Evolutionary conservation across 2,888 invertebrate genomes (phyloP).

Genomic region (Halictus quadricinctus): DNA sequence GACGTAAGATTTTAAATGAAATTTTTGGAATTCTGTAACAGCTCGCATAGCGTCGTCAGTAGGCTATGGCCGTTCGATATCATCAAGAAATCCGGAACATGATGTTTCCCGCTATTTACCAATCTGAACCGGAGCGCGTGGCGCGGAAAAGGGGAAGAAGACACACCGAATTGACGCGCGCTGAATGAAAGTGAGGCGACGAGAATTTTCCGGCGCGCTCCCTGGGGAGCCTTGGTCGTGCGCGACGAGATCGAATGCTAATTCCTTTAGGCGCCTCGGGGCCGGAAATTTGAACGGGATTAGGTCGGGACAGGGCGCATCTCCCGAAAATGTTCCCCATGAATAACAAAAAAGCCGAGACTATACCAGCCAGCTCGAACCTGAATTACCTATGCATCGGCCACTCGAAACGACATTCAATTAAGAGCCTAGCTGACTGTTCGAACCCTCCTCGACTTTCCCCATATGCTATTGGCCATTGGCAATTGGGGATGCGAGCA

Average conservation of each 20-base stretch:
- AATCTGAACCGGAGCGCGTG: background rate
- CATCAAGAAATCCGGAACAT: background rate
- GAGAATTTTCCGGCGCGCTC: slow-evolving; percentile 63
- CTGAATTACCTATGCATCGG: slow-evolving; percentile 62
- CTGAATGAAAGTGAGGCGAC: slow-evolving; percentile 36
- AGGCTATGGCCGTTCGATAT: background rate
- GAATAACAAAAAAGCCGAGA: slow-evolving; percentile 73
- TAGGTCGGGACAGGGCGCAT: slow-evolving; percentile 63
- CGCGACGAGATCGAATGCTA: slow-evolving; percentile 76
- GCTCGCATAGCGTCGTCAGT: background rate
- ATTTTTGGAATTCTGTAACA: background rate
- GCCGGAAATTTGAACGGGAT: slow-evolving; percentile 76
- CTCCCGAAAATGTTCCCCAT: slow-evolving; percentile 68
- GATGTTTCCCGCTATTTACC: background rate
- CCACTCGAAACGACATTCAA: slow-evolving; percentile 60
- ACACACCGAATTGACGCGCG: slow-evolving; percentile 14
- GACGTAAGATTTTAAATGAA: background rate
- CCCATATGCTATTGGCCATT: background rate
- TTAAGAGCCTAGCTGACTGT: slow-evolving; percentile 45
- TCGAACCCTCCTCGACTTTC: slow-evolving; percentile 10
- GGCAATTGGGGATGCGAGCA: background rate
- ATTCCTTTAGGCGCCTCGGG: slow-evolving; percentile 76
- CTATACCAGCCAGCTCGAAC: slow-evolving; percentile 45
- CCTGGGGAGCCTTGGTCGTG: slow-evolving; percentile 60
- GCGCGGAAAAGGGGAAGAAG: slow-evolving; percentile 28